A percentile compares a stretch with the other conserved stretches of the same genome.
Evolutionary conservation across 2,113 vertebrate genomes (phyloP).

Genomic region (Sterna hirundo): DNA sequence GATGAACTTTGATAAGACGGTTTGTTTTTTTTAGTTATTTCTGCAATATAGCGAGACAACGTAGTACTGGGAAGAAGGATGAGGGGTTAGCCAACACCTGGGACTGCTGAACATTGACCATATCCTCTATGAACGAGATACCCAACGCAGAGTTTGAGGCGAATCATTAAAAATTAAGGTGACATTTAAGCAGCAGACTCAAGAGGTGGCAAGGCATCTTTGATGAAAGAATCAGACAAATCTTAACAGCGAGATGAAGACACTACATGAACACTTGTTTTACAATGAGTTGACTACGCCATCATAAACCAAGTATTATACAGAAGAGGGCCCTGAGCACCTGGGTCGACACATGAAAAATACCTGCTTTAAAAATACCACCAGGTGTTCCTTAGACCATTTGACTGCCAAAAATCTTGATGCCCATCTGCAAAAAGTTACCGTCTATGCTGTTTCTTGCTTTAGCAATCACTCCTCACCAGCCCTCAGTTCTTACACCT

Average conservation of each 20-base stretch:
- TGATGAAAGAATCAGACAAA: neutral
- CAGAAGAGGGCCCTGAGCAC: neutral
- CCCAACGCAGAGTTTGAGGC: neutral
- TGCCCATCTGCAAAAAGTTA: neutral
- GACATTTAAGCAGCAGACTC: neutral
- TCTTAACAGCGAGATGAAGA: neutral
- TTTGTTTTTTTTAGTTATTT: neutral
- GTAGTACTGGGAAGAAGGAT: neutral
- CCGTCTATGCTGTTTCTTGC: neutral
- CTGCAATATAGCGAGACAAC: neutral
- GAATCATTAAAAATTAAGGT: neutral
- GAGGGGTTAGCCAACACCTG: rapidly evolving
- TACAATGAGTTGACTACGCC: rapidly evolving
- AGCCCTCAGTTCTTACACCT: neutral
- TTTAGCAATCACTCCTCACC: neutral
- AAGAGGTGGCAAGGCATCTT: neutral
- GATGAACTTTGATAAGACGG: neutral
- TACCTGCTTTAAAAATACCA: neutral
- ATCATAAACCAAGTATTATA: neutral
- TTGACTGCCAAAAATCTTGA: neutral
- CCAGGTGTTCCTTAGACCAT: rapidly evolving
- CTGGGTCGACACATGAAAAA: neutral
- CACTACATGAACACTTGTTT: neutral
- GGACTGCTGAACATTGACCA: neutral
- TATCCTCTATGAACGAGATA: neutral